phyloP scores from a whole-genome alignment of 2,113 vertebrate genomes.

The Mesocricetus auratus region DNA sequence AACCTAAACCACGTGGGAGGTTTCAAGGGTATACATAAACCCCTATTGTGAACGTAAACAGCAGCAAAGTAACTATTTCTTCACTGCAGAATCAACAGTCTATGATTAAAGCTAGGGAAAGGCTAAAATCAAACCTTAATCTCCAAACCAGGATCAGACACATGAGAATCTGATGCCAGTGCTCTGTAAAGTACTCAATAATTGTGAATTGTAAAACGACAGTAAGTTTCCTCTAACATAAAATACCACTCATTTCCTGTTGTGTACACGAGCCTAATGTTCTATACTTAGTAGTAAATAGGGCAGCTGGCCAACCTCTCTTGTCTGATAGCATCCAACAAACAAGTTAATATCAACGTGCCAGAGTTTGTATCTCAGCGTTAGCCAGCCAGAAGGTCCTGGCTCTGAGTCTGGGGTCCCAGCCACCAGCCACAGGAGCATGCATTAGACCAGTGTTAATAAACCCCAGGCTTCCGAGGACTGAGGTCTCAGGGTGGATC shows the following conservation, averaged over 20 bases:
- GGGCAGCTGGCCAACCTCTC: not conserved
- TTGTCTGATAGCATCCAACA: not conserved
- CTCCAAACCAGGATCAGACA: not conserved
- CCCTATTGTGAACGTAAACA: not conserved
- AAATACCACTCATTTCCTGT: not conserved
- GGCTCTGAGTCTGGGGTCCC: not conserved
- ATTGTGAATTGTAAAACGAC: not conserved
- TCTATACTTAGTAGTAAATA: too few species aligned
- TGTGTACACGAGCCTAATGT: not conserved
- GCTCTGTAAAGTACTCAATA: not conserved
- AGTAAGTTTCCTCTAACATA: not conserved
- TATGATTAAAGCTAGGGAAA: not conserved
- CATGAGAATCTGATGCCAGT: not conserved
- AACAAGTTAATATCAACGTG: not conserved
- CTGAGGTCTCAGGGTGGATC: not conserved
- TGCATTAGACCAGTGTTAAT: not conserved
- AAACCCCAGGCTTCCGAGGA: not conserved
- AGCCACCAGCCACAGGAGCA: not conserved
- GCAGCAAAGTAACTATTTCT: not conserved
- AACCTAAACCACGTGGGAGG: not conserved
- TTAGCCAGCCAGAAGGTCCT: too few species aligned
- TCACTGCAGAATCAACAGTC: not conserved
- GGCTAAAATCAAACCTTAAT: not conserved
- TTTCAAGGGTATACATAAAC: rapidly evolving
- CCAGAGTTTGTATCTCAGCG: not conserved